phyloP scores from a whole-genome alignment of 2,113 vertebrate species.

The Bagarius yarrelli region DNA sequence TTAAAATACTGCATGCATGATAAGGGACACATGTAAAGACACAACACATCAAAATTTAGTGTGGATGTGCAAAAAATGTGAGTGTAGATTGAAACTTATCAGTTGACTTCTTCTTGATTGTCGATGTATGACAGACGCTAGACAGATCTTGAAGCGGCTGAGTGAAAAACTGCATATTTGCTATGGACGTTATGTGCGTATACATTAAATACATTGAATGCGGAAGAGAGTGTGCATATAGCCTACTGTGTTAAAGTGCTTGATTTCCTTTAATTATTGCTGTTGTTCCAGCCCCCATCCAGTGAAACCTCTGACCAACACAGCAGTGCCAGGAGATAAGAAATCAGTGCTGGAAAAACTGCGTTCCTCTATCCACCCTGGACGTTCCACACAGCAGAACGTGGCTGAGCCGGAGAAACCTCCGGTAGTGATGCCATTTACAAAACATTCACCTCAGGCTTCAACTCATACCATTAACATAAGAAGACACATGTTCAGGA shows the following conservation, averaged over 20 bases:
- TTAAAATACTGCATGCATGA: too few relatives aligned
- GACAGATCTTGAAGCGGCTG: too few relatives aligned
- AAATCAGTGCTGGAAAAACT: constrained; percentile 83
- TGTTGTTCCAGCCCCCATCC: constrained; percentile 80
- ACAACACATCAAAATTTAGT: too few relatives aligned
- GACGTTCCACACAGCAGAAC: constrained; percentile 62
- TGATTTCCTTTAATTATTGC: constrained; percentile 27
- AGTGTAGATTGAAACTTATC: too few relatives aligned
- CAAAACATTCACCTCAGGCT: too few relatives aligned
- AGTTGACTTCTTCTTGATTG: too few relatives aligned
- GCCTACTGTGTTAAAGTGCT: background rate
- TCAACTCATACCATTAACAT: background rate
- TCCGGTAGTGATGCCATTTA: constrained; percentile 56
- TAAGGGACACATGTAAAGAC: too few relatives aligned
- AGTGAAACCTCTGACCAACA: constrained; percentile 85
- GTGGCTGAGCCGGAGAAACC: constrained; percentile 64
- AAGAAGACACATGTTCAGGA: background rate
- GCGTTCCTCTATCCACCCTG: constrained; percentile 76
- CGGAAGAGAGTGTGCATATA: too few relatives aligned
- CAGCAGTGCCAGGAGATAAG: constrained; percentile 67
- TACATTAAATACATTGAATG: too few relatives aligned
- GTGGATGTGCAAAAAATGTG: too few relatives aligned
- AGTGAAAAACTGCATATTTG: background rate
- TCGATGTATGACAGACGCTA: too few relatives aligned
- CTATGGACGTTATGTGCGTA: too few relatives aligned